Percentiles rank a stretch among this genome's conserved stretches.
phyloP scores from a whole-genome alignment of 2,113 vertebrate species.

The Cheirogaleus medius region DNA sequence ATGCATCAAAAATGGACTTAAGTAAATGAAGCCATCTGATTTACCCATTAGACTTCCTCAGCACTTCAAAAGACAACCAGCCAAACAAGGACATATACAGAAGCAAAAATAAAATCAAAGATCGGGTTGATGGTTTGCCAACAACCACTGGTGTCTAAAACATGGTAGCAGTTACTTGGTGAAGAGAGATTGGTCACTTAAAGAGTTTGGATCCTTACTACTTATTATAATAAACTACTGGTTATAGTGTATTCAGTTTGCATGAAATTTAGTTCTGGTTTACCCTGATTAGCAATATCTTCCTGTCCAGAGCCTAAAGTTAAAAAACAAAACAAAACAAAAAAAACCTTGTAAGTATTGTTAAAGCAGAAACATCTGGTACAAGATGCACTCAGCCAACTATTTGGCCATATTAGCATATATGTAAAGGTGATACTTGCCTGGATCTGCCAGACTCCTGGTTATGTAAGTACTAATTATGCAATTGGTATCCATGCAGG shows the following conservation, averaged over 20 bases:
- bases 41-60: not conserved
- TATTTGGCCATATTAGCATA: not conserved
- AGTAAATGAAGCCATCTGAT: not conserved
- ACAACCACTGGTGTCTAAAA: not conserved
- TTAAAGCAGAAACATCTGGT: not conserved
- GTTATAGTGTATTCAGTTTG: not conserved
- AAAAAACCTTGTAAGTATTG: not conserved
- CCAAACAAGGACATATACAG: accelerated
- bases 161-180: not conserved
- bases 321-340: too few relatives aligned
- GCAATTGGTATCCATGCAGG: not conserved
- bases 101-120: not conserved
- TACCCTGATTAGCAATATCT: not conserved
- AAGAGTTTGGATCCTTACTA: not conserved
- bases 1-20: not conserved
- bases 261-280: not conserved
- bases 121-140: not conserved
- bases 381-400: not conserved
- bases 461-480: not conserved
- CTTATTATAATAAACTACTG: not conserved
- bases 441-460: not conserved
- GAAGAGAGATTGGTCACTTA: not conserved
- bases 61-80: not conserved
- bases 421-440: not conserved
- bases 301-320: not conserved